These are phyloP conservation scores for Therioaphis trifolii DNA, from an alignment of 2,888 invertebrate species.

Conservation along the genomic window DNA sequence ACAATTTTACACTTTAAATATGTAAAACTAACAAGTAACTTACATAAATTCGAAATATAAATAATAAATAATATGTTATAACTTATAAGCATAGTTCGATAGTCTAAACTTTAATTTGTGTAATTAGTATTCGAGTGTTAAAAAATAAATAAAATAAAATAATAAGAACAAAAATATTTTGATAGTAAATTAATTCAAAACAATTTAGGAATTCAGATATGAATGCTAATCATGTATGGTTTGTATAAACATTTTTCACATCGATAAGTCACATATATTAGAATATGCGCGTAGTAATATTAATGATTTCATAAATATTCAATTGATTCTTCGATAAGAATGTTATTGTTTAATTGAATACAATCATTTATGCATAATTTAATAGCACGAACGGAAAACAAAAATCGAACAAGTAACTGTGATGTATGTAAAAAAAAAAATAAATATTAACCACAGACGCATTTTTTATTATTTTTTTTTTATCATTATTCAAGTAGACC, in stretches of 20 bases:
- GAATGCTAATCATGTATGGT: conserved; percentile 34
- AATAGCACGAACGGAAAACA: conserved; percentile 18
- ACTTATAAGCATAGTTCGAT: no score
- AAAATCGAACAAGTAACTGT: conserved; percentile 14
- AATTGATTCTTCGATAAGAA: conserved; percentile 38
- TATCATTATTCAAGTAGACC: not conserved
- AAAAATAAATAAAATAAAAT: no score
- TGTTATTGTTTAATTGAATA: conserved; percentile 43
- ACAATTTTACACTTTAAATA: no score
- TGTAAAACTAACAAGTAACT: no score
- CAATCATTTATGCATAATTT: conserved; percentile 40
- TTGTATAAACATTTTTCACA: conserved; percentile 42
- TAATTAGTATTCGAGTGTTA: no score
- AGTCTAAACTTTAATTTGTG: no score
- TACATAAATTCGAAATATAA: no score
- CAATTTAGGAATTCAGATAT: conserved; percentile 14
- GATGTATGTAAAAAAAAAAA: conserved; percentile 8
- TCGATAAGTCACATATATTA: conserved; percentile 29
- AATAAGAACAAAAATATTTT: not conserved
- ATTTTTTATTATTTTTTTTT: not conserved
- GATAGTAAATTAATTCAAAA: conserved; percentile 7
- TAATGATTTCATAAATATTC: conserved; percentile 45
- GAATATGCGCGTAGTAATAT: conserved; percentile 29
- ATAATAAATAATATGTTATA: no score
- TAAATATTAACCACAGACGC: not conserved